Evolutionary conservation across 2,797 vertebrate genomes (phyloP), one percentile per base, ranked within the genome.

Genomic region (Lagorchestes hirsutus): DNA sequence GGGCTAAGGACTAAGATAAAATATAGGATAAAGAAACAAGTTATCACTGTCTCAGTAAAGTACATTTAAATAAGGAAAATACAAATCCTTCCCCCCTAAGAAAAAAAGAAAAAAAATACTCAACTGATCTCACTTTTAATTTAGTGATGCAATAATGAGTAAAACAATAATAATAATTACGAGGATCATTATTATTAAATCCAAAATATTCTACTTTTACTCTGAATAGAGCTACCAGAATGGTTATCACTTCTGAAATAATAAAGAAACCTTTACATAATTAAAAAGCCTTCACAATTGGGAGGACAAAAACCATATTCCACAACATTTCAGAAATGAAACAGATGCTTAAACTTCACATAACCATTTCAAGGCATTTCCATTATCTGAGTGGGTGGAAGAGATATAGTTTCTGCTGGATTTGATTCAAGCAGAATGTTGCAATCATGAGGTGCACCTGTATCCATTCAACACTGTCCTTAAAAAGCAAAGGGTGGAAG

Each of bases 381-480:
- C 92, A 96, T 92, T 90, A 67, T 55, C 87, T 0, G 96, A 4
- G 91, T 95, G 96, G 97, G 94, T 91, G 96, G 96, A 97, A 96
- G 92, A 52, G 10, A 93, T 94, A 92, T 90, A 90, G 67, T 92
- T 96, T 97, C 95, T 92, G 62, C 90, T 92, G 97, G 97, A 93
- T 91, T 46, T 0, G 40, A 95, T 92, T 93, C 95, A 87, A 91
- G 58, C 22, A 13, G 93, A 96, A 97, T 96, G 93, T 22, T 55
- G 92, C 55, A 55, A 93, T 92, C 92, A 28, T 28, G 54, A 95
- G 82, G 90, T 56, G 94, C 97, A 98, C 97, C 96, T 98, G 97
- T 34, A 98, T 58, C 94, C 93, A 82, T 93, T 55, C 67, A 58
- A 50, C 13, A 62, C 34, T 4, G 8, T 93, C 52, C 52, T 54